These are phyloP conservation scores for Sinella curviseta DNA, from an alignment of 1,140 invertebrate species.

Conservation along the genomic window DNA sequence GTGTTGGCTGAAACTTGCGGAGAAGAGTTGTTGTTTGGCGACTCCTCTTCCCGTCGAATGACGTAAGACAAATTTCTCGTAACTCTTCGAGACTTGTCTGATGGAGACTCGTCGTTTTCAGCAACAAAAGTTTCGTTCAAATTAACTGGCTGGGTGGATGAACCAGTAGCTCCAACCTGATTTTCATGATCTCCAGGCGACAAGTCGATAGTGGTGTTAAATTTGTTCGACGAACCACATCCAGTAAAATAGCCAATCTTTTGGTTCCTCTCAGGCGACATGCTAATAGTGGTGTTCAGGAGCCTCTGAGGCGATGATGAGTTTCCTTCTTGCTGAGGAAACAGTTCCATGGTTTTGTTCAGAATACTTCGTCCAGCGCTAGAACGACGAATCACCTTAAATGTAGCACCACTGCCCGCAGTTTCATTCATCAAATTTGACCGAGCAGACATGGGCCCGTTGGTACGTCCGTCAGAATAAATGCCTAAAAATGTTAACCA, in stretches of 20 bases:
- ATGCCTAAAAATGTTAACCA: too few species aligned
- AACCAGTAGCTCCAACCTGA: too few species aligned
- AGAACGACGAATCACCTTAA: background rate
- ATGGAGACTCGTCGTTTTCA: background rate
- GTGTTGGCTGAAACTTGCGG: background rate
- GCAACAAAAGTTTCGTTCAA: constrained; percentile 28
- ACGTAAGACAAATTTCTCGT: constrained; percentile 39
- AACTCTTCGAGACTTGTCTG: constrained; percentile 22
- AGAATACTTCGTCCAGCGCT: background rate
- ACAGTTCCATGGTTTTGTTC: background rate
- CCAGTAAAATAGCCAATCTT: background rate
- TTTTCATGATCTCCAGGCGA: too few species aligned
- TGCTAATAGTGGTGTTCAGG: background rate
- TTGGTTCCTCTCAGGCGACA: background rate
- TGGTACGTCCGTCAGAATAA: too few species aligned
- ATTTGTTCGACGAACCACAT: background rate
- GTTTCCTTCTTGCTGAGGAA: background rate
- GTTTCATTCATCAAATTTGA: too few species aligned
- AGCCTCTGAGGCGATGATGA: background rate
- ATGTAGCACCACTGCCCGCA: background rate
- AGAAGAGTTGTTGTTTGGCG: constrained; percentile 32
- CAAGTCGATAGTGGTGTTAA: background rate
- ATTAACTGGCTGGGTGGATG: background rate
- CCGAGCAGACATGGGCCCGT: too few species aligned
- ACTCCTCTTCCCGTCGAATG: constrained; percentile 36